Base-by-base conservation (phyloP, 2,888 invertebrate species). In the Thymelicus acteon region DNA sequence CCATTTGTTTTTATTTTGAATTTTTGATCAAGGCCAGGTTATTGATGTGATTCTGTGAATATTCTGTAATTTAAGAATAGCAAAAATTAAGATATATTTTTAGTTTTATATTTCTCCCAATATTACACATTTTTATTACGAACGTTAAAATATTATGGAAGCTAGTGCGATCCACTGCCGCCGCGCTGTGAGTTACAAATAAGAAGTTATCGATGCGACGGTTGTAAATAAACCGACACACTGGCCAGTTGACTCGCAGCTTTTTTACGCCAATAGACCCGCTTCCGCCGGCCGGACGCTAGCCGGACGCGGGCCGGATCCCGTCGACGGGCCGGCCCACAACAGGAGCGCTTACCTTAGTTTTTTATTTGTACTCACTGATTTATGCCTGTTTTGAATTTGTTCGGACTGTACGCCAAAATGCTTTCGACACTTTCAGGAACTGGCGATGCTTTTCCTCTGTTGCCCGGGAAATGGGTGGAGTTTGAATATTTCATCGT, bases 271-370 rank as follows among this genome's bases (percentile, higher is more conserved):
- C 92, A 90, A 93, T 91, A 86, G 90, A 88, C 84, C 82, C 80
- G 79, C 82, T 84, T 91, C 91, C 92, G 90, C 82, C 79, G 83
- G 78, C 82, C 90, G 92, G 92, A 91, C 88, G 85, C 86, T 87
- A 84, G 83, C 88, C 84, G 87, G 92, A 91, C 88, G 85, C 86
- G 87, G 85, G 83, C 88, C 84, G 87, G 82, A 83, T 83, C 80
- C 76, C 76, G 72, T 60, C 80, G 79, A 76, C 83, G 82, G 80
- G 63, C 78, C 87, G 86, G 86, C 83, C 89, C 86, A 90, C 92
- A 91, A 89, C 92, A 90, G 92, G 90, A 90, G 87, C 91, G 92
- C 93, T 92, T 92, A 93, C 93, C 93, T 93, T 91, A 84, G 88
- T 93, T 92, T 91, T 93, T 93, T 93, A 92, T 92, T 93, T 93